Percentiles rank a stretch among this genome's conserved stretches.
These are phyloP conservation scores for Linnaemya tessellans DNA, from an alignment of 2,888 invertebrate species.

Conservation along the genomic window DNA sequence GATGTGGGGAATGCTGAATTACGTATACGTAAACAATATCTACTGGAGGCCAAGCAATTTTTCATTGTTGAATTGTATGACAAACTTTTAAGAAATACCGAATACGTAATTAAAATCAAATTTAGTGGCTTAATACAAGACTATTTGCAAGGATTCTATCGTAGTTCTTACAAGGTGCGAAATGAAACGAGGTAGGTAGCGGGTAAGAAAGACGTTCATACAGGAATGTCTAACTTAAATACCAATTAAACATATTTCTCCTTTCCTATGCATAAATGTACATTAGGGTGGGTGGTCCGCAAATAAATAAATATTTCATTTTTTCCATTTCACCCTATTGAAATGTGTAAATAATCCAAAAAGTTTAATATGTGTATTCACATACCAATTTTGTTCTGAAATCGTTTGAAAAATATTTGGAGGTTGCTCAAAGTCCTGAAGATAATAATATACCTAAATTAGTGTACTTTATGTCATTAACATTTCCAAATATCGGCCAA, in stretches of 20 bases:
- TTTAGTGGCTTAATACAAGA: slow-evolving; percentile 90
- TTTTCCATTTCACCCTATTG: too few species aligned
- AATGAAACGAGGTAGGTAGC: slow-evolving; percentile 87
- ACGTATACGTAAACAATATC: slow-evolving; percentile 83
- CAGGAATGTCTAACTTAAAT: not conserved
- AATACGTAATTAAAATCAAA: slow-evolving; percentile 88
- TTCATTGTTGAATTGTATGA: slow-evolving; percentile 87
- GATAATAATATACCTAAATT: too few species aligned
- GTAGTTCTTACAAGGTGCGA: slow-evolving; percentile 89
- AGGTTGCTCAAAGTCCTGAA: not conserved
- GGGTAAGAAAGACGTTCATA: not conserved
- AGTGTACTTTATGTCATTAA: too few species aligned
- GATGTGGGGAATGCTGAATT: slow-evolving; percentile 70
- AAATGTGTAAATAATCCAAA: too few species aligned
- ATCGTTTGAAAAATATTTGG: not conserved
- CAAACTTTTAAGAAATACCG: slow-evolving; percentile 85
- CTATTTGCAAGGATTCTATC: slow-evolving; percentile 91
- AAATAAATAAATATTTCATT: too few species aligned
- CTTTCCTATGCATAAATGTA: not conserved
- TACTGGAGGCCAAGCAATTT: slow-evolving; percentile 87
- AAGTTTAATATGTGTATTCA: too few species aligned
- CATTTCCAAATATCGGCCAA: too few species aligned
- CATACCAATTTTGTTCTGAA: not conserved
- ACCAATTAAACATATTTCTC: slow-evolving; percentile 24
- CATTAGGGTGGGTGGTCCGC: not conserved